phyloP scores from a whole-genome alignment of 2,797 vertebrate species.

The Sebastiscus tertius region DNA sequence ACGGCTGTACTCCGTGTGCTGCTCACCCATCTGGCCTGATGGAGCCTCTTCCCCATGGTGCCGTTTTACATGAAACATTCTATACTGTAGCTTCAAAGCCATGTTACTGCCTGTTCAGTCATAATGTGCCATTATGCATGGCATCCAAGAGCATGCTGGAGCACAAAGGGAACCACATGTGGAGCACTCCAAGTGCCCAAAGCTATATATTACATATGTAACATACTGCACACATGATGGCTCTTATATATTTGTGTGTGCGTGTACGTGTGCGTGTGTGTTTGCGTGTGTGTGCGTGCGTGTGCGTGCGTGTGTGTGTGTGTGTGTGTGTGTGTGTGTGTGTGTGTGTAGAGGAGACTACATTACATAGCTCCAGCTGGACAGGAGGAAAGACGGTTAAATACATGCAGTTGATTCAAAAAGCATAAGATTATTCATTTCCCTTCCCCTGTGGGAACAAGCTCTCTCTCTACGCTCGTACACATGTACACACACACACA shows the following conservation, averaged over 20 bases:
- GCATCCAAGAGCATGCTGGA: slow-evolving; percentile 62
- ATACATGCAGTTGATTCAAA: slow-evolving; percentile 52
- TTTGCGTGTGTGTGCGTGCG: background rate
- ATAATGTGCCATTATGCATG: slow-evolving; percentile 76
- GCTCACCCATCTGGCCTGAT: slow-evolving; percentile 48
- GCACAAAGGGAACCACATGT: slow-evolving; percentile 77
- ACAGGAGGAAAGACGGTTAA: slow-evolving; percentile 44
- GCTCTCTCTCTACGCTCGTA: slow-evolving; percentile 4
- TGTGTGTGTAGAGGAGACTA: background rate
- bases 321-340: background rate
- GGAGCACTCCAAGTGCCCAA: slow-evolving; percentile 55
- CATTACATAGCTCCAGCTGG: slow-evolving; percentile 44
- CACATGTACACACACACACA: background rate
- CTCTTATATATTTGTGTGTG: background rate
- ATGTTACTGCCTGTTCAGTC: slow-evolving; percentile 70
- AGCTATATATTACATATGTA: slow-evolving; percentile 76
- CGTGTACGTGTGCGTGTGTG: background rate
- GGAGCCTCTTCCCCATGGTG: slow-evolving; percentile 51
- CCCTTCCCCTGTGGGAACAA: slow-evolving; percentile 49
- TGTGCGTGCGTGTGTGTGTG: background rate
- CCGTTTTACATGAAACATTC: slow-evolving; percentile 65
- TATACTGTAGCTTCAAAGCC: slow-evolving; percentile 69
- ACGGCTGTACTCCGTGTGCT: slow-evolving; percentile 30
- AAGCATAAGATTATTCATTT: slow-evolving; percentile 70
- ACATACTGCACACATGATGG: slow-evolving; percentile 54